Evolutionary conservation across 92 coral and sea anemone genomes (phyloP).

Genomic region (Blastomussa wellsi): DNA sequence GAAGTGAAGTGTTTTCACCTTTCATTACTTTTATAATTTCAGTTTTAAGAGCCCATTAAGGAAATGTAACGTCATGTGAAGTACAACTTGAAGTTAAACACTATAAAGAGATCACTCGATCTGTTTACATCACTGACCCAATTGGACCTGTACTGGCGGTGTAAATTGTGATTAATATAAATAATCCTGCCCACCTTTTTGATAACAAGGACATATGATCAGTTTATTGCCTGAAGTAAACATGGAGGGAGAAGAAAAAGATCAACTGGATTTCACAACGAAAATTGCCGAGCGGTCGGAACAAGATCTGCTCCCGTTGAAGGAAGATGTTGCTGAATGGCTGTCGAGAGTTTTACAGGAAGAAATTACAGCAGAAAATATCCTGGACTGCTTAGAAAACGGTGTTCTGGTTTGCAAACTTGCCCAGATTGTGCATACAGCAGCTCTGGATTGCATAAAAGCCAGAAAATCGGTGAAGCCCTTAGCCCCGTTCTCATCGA

Average conservation of each 20-base stretch:
- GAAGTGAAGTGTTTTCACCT: neutral
- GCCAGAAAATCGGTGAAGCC: conserved; percentile 46
- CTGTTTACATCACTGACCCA: conserved; percentile 26
- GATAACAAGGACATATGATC: conserved; percentile 21
- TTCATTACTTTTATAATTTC: conserved; percentile 6
- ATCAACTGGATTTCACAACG: conserved; percentile 38
- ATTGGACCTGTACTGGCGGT: neutral
- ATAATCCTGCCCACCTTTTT: neutral
- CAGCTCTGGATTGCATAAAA: conserved; percentile 71
- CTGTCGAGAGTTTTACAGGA: conserved; percentile 76
- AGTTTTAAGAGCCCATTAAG: conserved; percentile 19
- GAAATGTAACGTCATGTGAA: conserved; percentile 2
- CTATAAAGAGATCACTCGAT: neutral
- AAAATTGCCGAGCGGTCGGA: conserved; percentile 82
- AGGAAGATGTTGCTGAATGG: conserved; percentile 97
- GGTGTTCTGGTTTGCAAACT: conserved; percentile 91
- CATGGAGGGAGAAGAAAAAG: conserved; percentile 30
- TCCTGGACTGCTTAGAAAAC: conserved; percentile 85
- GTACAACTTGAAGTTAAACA: neutral
- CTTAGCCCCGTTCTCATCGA: conserved; percentile 71
- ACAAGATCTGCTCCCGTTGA: conserved; percentile 79
- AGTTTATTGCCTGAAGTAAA: conserved; percentile 10
- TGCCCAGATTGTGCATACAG: conserved; percentile 88
- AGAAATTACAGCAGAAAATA: conserved; percentile 80
- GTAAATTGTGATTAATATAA: conserved; percentile 3